These are phyloP conservation scores for Campoplex capitator DNA, from an alignment of 2,888 invertebrate species.

Conservation along the genomic window DNA sequence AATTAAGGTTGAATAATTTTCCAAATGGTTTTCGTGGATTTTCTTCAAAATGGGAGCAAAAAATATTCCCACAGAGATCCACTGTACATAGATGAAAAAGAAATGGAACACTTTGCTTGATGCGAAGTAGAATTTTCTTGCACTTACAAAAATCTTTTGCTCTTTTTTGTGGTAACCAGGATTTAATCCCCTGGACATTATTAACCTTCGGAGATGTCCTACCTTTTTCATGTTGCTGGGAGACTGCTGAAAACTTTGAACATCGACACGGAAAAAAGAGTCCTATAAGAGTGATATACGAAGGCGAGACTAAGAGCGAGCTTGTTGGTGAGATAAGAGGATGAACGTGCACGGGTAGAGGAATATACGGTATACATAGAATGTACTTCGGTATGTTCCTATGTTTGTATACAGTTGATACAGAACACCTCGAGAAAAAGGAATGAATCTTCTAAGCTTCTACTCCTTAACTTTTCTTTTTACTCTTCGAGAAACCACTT, in stretches of 20 bases:
- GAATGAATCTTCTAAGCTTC: conserved; percentile 55
- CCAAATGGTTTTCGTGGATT: neutral
- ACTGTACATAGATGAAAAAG: neutral
- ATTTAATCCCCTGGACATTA: conserved; percentile 56
- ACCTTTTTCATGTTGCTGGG: conserved; percentile 50
- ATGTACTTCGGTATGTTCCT: conserved; percentile 2
- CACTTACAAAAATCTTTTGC: neutral
- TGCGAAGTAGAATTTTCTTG: neutral
- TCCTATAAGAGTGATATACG: conserved; percentile 28
- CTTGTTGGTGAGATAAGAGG: conserved; percentile 41
- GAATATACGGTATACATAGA: conserved; percentile 3
- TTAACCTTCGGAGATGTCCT: conserved; percentile 19
- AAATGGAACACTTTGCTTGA: conserved; percentile 28
- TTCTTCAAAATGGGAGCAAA: neutral
- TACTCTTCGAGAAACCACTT: conserved; percentile 19
- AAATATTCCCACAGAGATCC: neutral
- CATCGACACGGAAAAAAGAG: conserved; percentile 51
- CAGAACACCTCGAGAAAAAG: conserved; percentile 31
- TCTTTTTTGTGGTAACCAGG: neutral
- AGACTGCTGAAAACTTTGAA: conserved; percentile 37
- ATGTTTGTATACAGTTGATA: conserved; percentile 21
- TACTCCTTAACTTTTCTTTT: conserved; percentile 29
- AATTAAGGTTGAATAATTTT: neutral
- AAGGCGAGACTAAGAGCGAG: conserved; percentile 43
- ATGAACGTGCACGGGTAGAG: conserved; percentile 35